Conservation (phyloP, 2,888 invertebrate genomes). For the Tinea semifulvella region DNA sequence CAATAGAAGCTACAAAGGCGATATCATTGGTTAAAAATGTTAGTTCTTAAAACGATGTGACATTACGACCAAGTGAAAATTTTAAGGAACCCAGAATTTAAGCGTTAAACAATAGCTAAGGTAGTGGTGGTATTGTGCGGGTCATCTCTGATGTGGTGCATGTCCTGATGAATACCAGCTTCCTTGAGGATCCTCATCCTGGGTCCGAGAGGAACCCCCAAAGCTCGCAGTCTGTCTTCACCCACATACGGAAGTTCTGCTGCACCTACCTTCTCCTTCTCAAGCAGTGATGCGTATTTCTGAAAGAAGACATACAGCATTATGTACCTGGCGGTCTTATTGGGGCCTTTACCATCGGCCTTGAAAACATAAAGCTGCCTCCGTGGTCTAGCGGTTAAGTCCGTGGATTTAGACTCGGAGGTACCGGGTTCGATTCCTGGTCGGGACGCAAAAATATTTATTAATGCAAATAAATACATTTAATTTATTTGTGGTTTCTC, state of each 20-base stretch:
- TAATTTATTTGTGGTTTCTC: no score
- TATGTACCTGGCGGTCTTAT: neutral
- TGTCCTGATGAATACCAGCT: slow-evolving; percentile 69
- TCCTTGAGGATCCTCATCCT: slow-evolving; percentile 88
- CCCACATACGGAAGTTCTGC: slow-evolving; percentile 91
- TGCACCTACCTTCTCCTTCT: slow-evolving; percentile 88
- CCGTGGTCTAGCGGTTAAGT: no score
- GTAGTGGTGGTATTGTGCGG: slow-evolving; percentile 61
- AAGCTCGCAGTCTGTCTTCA: slow-evolving; percentile 85
- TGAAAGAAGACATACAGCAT: slow-evolving; percentile 41
- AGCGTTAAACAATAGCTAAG: slow-evolving; percentile 68
- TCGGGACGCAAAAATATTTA: no score
- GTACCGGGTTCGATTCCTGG: no score
- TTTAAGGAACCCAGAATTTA: no score
- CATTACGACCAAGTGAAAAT: no score
- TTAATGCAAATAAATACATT: no score
- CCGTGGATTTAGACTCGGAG: no score
- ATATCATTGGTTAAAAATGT: no score
- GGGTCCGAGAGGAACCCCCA: slow-evolving; percentile 92
- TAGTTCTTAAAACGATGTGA: no score
- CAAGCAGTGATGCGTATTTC: slow-evolving; percentile 88
- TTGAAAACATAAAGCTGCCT: no score
- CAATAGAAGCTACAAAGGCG: no score
- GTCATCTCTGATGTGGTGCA: slow-evolving; percentile 59
- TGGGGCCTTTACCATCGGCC: neutral